These are phyloP conservation scores for Siniperca undulata DNA, from an alignment of 2,797 vertebrate genomes.

Conservation along the genomic window DNA sequence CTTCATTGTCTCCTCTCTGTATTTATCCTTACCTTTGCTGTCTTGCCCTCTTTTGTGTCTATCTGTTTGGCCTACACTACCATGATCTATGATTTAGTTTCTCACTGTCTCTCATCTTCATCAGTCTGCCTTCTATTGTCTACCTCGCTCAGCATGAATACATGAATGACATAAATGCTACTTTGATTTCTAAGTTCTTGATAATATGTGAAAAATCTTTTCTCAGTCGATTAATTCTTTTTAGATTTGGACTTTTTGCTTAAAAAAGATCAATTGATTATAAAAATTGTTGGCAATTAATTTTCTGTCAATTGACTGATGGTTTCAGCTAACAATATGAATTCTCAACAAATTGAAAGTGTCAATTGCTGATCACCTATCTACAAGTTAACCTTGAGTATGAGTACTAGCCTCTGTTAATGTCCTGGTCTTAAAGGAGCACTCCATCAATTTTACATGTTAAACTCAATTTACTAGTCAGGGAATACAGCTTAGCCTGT, in stretches of 20 bases:
- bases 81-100: slow-evolving; percentile 8
- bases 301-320: background rate
- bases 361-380: background rate
- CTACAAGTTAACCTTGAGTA: background rate
- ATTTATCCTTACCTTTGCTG: slow-evolving; percentile 33
- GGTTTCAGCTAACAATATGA: background rate
- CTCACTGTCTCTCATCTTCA: background rate
- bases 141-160: background rate
- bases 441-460: background rate
- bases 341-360: background rate
- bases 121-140: background rate
- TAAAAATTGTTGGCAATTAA: background rate
- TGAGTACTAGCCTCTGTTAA: background rate
- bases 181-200: background rate
- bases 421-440: background rate
- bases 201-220: background rate
- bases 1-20: slow-evolving; percentile 25
- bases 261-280: background rate
- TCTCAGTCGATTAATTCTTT: background rate
- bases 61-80: slow-evolving; percentile 8
- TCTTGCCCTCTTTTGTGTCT: slow-evolving; percentile 16
- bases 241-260: background rate
- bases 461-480: background rate
- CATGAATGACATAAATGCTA: background rate
- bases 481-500: background rate